phyloP scores from a whole-genome alignment of 2,113 vertebrate genomes.

The zebrafish (Danio rerio) region DNA sequence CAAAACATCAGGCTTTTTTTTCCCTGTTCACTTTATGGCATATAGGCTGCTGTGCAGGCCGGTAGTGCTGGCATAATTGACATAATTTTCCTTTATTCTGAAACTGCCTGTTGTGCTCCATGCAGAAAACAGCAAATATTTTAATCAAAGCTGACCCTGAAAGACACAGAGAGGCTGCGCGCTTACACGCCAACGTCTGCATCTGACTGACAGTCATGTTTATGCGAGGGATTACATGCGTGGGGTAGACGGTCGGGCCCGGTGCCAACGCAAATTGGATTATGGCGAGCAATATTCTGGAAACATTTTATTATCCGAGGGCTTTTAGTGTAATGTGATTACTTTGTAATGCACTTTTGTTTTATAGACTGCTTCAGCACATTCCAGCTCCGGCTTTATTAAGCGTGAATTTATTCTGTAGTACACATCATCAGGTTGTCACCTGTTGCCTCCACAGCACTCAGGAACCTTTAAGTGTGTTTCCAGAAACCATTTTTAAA shows the following conservation, averaged over 20 bases:
- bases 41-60: constrained; percentile 1
- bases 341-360: constrained; percentile 71
- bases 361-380: constrained; percentile 64
- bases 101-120: constrained; percentile 48
- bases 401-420: constrained; percentile 70
- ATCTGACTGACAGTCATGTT: constrained; percentile 56
- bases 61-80: constrained; percentile 36
- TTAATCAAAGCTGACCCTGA: constrained; percentile 47
- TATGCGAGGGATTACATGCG: constrained; percentile 61
- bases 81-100: constrained; percentile 50
- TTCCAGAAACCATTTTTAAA: no score
- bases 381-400: constrained; percentile 71
- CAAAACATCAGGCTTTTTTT: constrained; percentile 5
- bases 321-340: constrained; percentile 75
- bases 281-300: constrained; percentile 67
- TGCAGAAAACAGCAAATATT: constrained; percentile 38
- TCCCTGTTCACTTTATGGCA: constrained; percentile 4
- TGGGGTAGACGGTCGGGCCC: constrained; percentile 62
- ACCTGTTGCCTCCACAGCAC: constrained; percentile 42
- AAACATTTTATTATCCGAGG: constrained; percentile 72
- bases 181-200: constrained; percentile 47
- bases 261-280: constrained; percentile 73
- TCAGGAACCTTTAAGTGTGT: neutral
- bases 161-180: constrained; percentile 42
- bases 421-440: constrained; percentile 51